Conservation (phyloP, 2,888 invertebrate species). For the Eremobia ochroleuca region DNA sequence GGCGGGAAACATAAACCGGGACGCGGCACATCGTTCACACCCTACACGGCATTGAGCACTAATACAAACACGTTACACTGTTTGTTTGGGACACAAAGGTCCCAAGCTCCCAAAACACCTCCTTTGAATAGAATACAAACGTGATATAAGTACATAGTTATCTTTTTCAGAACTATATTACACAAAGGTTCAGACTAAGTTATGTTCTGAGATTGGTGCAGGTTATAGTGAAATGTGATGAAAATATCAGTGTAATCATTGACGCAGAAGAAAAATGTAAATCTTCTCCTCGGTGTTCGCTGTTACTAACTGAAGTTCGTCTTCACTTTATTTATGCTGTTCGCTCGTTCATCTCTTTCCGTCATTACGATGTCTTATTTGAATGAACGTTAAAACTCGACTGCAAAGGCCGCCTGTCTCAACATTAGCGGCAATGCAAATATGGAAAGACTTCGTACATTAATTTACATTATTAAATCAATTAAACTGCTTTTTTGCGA, state of each 20-base stretch:
- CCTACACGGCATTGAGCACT: conserved; percentile 60
- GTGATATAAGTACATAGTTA: conserved; percentile 18
- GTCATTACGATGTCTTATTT: conserved; percentile 29
- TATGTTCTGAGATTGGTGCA: conserved; percentile 20
- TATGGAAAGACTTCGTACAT: conserved; percentile 60
- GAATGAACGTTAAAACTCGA: conserved; percentile 23
- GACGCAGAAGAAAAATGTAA: conserved; percentile 31
- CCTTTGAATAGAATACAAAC: conserved; percentile 22
- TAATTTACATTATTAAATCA: conserved; percentile 68
- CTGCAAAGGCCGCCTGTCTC: conserved; percentile 56
- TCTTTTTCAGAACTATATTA: conserved; percentile 12
- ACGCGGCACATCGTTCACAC: conserved; percentile 63
- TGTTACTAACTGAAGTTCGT: conserved; percentile 18
- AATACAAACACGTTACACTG: conserved; percentile 60
- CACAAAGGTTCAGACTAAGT: conserved; percentile 11
- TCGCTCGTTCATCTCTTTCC: conserved; percentile 15
- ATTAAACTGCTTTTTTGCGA: conserved; percentile 53
- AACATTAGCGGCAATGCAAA: conserved; percentile 60
- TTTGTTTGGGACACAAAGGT: conserved; percentile 53
- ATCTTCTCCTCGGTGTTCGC: conserved; percentile 23
- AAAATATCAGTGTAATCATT: conserved; percentile 38
- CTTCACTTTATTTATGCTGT: conserved; percentile 24
- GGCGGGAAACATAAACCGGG: conserved; percentile 71
- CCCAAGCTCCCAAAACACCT: conserved; percentile 40
- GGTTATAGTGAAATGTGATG: conserved; percentile 30